Evolutionary conservation across 30 jellyfish, hydroid and myxozoan species (phyloP), one percentile per base, ranked within the genome.

Genomic region (Aurelia aurita): DNA sequence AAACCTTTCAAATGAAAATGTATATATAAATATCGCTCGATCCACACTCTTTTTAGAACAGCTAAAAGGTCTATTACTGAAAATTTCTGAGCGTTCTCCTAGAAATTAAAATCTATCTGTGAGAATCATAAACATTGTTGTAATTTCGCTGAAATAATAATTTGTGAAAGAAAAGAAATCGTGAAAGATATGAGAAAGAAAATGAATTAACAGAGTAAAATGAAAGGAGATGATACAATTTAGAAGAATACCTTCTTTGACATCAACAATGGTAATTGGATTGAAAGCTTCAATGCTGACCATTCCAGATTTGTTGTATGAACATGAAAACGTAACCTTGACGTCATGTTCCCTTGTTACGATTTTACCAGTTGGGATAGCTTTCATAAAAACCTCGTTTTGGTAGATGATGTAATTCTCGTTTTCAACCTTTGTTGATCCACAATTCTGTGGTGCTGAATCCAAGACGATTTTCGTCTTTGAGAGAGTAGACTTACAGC

Each of bases 321-420:
- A 64, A 53, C 91, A 80, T 43, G 43, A 43, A 47, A 67, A 54
- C 57, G 31, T 66, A 8, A 80, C 59, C 25, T 76, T 47, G 31
- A 64, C 69, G 61, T 80, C 91, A 26, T 60, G 76, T 39, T 66
- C 80, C 23, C 91, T 66, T 15, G 91, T 80, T 0, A 80, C 47
- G 68, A 80, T 22, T 16, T 23, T 25, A 15, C 26, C 75, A 9
- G 84, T 64, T 46, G 69, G 82, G 19, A 32, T 45, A 0, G 91
- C 82, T 47, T 39, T 68, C 76, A 80, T 67, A 35, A n/a, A 54
- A 43, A 67, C 91, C 70, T 60, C 91, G 80, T 80, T 80, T 21
- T 43, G 47, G 76, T 80, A 80, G 44, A 80, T 60, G 65, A 80
- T 54, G 26, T 80, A 31, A 25, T 47, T 72, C 2, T 65, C 59